These are phyloP conservation scores for Mormyrus proboscirostris DNA, from an alignment of 2,797 vertebrate species.

Conservation along the genomic window DNA sequence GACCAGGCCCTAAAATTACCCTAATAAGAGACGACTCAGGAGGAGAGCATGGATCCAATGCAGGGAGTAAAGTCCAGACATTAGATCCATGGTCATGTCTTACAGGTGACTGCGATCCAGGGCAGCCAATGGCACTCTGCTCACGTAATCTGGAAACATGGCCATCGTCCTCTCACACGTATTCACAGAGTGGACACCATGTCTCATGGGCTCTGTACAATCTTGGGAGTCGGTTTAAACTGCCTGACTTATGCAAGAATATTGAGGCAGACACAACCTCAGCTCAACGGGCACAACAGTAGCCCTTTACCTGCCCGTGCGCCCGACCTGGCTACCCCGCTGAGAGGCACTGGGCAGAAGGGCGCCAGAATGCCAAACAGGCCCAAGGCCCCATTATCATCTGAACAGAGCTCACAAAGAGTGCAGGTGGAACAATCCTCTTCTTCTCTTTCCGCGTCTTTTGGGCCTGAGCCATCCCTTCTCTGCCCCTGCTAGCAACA, in stretches of 20 bases:
- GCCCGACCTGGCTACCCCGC: neutral
- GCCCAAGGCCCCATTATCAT: neutral
- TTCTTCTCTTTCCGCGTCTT: conserved; percentile 20
- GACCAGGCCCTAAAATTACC: conserved; percentile 51
- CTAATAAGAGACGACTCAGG: conserved; percentile 57
- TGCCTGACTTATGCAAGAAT: conserved; percentile 39
- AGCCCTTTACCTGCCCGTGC: neutral
- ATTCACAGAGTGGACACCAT: conserved; percentile 45
- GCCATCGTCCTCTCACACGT: conserved; percentile 50
- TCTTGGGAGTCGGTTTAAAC: conserved; percentile 45
- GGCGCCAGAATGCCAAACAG: neutral
- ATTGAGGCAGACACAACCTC: neutral
- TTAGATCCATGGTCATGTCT: conserved; percentile 61
- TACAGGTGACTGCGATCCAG: conserved; percentile 54
- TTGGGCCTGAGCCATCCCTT: neutral
- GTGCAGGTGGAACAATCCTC: conserved; percentile 38
- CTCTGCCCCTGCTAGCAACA: neutral
- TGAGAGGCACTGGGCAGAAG: neutral
- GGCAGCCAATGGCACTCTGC: conserved; percentile 46
- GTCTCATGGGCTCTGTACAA: conserved; percentile 41
- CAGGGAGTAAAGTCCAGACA: conserved; percentile 63
- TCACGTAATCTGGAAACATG: conserved; percentile 56
- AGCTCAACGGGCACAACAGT: neutral
- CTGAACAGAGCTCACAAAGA: conserved; percentile 24
- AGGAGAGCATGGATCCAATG: conserved; percentile 60